Evolutionary conservation across 2,113 vertebrate species (phyloP).

Genomic region (Acanthisitta chloris): DNA sequence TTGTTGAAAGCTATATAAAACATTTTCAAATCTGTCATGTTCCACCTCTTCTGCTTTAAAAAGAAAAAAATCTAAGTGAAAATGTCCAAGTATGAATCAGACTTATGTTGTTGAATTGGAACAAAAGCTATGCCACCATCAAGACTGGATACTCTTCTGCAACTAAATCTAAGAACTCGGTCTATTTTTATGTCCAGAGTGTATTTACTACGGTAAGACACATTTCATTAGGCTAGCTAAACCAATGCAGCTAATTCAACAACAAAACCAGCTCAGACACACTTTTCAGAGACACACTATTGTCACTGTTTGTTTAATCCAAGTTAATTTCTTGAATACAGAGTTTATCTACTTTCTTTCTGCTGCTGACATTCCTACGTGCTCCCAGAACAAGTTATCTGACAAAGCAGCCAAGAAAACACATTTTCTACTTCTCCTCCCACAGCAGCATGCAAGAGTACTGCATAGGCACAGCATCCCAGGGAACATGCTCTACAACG

Average conservation of each 20-base stretch:
- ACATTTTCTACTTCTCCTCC: neutral
- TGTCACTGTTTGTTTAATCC: neutral
- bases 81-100: constrained; percentile 1
- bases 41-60: constrained; percentile 22
- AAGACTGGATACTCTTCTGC: neutral
- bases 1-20: constrained; percentile 57
- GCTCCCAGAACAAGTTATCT: neutral
- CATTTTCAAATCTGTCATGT: constrained; percentile 59
- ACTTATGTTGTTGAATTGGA: neutral
- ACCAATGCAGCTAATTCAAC: neutral
- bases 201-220: neutral
- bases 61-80: neutral
- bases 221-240: neutral
- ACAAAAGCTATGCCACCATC: neutral
- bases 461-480: neutral
- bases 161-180: neutral
- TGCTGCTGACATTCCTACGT: neutral
- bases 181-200: neutral
- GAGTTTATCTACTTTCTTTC: neutral
- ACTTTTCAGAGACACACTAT: neutral
- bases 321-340: neutral
- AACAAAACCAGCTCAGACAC: neutral
- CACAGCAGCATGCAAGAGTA: neutral
- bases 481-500: neutral
- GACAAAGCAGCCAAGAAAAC: neutral